These are phyloP conservation scores for Neoscelio sp. DNA, from an alignment of 2,888 invertebrate species.

Conservation along the genomic window DNA sequence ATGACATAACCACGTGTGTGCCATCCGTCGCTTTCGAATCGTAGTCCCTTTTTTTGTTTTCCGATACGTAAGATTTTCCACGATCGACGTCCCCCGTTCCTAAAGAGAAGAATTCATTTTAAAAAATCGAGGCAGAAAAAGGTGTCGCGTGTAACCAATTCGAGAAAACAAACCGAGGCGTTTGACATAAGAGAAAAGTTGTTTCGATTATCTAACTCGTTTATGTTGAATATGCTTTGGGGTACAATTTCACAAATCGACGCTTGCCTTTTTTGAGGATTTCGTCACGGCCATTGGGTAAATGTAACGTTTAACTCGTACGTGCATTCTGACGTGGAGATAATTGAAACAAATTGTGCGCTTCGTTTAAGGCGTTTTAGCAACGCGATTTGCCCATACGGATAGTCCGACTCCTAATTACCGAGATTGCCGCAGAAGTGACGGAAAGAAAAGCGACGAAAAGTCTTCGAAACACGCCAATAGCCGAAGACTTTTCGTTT, in stretches of 20 bases:
- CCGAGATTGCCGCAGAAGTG: conserved; percentile 83
- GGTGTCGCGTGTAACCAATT: background rate
- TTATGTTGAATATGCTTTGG: conserved; percentile 16
- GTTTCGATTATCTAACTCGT: conserved; percentile 16
- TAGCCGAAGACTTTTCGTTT: no score
- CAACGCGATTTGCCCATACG: conserved; percentile 82
- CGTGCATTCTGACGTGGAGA: background rate
- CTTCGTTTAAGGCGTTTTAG: background rate
- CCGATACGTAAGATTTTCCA: background rate
- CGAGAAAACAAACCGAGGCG: conserved; percentile 4
- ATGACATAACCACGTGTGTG: conserved; percentile 52
- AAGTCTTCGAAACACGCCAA: no score
- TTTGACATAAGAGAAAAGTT: conserved; percentile 17
- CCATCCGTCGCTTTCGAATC: conserved; percentile 58
- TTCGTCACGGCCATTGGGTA: conserved; percentile 18
- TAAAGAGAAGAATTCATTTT: no score
- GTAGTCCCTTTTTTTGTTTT: background rate
- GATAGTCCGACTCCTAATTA: conserved; percentile 86
- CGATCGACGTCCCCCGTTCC: background rate
- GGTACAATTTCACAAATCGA: conserved; percentile 23
- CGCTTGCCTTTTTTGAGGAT: conserved; percentile 10
- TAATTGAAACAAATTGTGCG: background rate
- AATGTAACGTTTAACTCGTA: conserved; percentile 5
- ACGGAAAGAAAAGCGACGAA: conserved; percentile 80
- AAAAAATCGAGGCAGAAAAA: background rate